A percentile compares a stretch with the other conserved stretches of the same genome.
phyloP scores from a whole-genome alignment of 1,140 invertebrate genomes.

The Dinothrombium tinctorium region DNA sequence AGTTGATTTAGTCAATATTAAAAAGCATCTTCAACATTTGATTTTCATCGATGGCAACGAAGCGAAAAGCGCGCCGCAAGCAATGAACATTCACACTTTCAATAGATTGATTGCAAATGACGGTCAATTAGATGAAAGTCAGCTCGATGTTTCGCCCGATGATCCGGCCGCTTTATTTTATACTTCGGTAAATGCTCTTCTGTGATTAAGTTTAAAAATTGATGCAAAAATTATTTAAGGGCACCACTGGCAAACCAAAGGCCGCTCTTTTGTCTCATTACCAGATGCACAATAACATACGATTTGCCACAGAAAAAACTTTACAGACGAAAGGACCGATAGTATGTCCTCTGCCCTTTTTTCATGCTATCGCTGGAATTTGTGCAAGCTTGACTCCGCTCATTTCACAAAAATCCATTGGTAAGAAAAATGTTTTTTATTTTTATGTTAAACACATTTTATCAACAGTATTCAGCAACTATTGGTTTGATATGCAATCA shows the following conservation, averaged over 20 bases:
- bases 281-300: conserved; percentile 62
- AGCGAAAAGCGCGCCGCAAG: background rate
- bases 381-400: conserved; percentile 31
- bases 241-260: conserved; percentile 67
- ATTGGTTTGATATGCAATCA: background rate
- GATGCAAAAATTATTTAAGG: conserved; percentile 24
- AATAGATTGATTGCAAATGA: background rate
- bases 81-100: background rate
- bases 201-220: background rate
- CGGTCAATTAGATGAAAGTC: background rate
- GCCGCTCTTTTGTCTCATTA: conserved; percentile 57
- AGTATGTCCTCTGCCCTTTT: conserved; percentile 64
- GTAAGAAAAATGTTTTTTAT: background rate
- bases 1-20: too few species aligned
- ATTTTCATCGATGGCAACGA: background rate
- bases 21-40: background rate
- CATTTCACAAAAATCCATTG: background rate
- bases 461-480: background rate
- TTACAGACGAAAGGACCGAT: conserved; percentile 22
- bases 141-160: background rate
- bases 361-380: conserved; percentile 68
- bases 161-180: conserved; percentile 10
- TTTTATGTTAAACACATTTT: background rate
- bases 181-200: conserved; percentile 1
- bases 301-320: conserved; percentile 32